These are phyloP conservation scores for Itoplectis maculator DNA, from an alignment of 2,888 invertebrate genomes.

Conservation along the genomic window DNA sequence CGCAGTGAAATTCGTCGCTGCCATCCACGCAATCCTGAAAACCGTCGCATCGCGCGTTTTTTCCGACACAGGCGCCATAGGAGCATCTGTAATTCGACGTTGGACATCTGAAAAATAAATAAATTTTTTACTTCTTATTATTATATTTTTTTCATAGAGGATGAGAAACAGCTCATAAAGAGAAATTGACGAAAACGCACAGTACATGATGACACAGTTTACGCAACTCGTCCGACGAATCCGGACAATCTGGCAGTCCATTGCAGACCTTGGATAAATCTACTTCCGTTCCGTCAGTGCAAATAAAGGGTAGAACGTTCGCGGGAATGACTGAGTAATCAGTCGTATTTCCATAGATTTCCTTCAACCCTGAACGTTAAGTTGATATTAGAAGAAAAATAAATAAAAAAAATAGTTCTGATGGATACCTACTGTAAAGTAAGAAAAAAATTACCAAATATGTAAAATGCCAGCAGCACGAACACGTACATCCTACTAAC, in stretches of 20 bases:
- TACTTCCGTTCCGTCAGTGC: constrained; percentile 80
- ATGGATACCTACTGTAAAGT: too few relatives aligned
- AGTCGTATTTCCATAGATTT: not conserved
- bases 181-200: constrained; percentile 66
- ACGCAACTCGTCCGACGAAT: constrained; percentile 87
- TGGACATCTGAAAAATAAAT: constrained; percentile 72
- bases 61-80: constrained; percentile 77
- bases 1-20: constrained; percentile 77
- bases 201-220: constrained; percentile 75
- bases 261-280: constrained; percentile 86
- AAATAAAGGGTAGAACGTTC: constrained; percentile 69
- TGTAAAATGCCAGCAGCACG: constrained; percentile 28
- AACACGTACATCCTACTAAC: constrained; percentile 43
- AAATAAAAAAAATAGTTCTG: not conserved
- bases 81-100: constrained; percentile 72
- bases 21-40: constrained; percentile 75
- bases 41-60: constrained; percentile 74
- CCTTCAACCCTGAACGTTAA: constrained; percentile 17
- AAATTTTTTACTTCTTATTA: too few relatives aligned
- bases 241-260: constrained; percentile 86
- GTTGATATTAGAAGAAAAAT: not conserved
- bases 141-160: not conserved
- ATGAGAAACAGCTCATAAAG: not conserved
- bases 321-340: not conserved
- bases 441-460: constrained; percentile 36